Evolutionary conservation across 2,797 vertebrate species (phyloP).

Genomic region (Podargus strigoides): DNA sequence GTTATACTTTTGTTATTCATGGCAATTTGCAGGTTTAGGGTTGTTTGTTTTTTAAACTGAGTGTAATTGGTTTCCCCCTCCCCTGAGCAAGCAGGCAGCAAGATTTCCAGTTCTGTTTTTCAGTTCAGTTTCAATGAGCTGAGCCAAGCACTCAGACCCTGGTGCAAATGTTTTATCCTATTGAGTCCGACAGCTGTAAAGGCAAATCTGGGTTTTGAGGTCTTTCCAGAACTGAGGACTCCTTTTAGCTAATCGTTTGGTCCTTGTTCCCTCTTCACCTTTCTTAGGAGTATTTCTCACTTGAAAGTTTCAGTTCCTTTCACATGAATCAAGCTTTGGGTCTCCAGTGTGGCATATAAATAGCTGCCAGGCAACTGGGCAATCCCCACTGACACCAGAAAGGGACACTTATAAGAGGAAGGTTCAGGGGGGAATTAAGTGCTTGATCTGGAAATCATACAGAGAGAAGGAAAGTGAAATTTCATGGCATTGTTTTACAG

Average conservation of each 20-base stretch:
- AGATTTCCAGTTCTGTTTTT: background rate
- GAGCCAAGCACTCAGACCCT: background rate
- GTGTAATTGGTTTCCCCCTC: background rate
- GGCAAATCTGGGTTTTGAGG: background rate
- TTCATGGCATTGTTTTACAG: constrained; percentile 9
- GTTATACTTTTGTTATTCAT: background rate
- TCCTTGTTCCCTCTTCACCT: background rate
- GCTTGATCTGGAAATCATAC: background rate
- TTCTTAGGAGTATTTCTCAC: background rate
- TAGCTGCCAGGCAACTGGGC: background rate
- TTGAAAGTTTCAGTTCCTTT: background rate
- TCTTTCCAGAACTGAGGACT: background rate
- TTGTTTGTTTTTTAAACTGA: background rate
- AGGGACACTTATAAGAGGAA: background rate
- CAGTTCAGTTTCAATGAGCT: background rate
- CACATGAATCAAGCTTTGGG: background rate
- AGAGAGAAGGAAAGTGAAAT: background rate
- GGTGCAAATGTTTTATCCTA: background rate
- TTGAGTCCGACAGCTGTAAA: background rate
- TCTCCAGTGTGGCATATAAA: background rate
- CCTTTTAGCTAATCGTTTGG: background rate
- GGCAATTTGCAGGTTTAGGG: background rate
- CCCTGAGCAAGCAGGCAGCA: background rate
- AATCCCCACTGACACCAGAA: background rate
- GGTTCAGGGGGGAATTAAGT: background rate